A percentile compares a stretch with the other conserved stretches of the same genome.
Conservation (phyloP, 2,797 vertebrate species). For the Alouatta caraya region DNA sequence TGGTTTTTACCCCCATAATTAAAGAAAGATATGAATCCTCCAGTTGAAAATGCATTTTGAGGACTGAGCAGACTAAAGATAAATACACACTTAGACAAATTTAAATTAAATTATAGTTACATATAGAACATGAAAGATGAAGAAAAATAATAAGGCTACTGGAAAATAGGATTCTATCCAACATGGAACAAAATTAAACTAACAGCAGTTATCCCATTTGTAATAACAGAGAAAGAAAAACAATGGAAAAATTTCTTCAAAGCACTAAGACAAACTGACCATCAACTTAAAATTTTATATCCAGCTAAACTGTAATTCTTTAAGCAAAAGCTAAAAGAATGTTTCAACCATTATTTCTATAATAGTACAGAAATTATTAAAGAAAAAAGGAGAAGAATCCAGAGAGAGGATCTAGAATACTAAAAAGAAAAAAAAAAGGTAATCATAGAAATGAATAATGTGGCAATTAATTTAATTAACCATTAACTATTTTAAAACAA, state of each 20-base stretch:
- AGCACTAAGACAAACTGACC: not conserved
- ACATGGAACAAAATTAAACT: not conserved
- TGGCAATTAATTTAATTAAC: not conserved
- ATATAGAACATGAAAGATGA: not conserved
- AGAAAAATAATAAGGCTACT: not conserved
- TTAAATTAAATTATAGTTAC: not conserved
- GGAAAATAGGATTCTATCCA: not conserved
- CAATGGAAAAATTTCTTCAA: not conserved
- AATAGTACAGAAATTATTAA: not conserved
- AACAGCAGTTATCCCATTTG: not conserved
- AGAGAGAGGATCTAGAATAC: not conserved
- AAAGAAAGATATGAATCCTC: not conserved
- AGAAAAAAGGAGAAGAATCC: not conserved
- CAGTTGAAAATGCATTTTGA: not conserved
- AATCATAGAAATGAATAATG: not conserved
- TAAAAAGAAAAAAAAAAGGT: not conserved
- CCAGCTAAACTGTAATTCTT: not conserved
- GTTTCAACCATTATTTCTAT: not conserved
- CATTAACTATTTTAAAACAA: not conserved
- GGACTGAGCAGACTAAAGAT: not conserved
- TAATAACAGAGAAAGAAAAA: not conserved
- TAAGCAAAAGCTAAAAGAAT: not conserved
- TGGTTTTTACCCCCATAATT: not conserved
- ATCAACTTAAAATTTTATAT: slow-evolving; percentile 1
- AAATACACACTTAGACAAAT: not conserved